Percentiles rank a stretch among this genome's conserved stretches.
These are phyloP conservation scores for Gavialis gangeticus DNA, from an alignment of 2,113 vertebrate species.

Conservation along the genomic window DNA sequence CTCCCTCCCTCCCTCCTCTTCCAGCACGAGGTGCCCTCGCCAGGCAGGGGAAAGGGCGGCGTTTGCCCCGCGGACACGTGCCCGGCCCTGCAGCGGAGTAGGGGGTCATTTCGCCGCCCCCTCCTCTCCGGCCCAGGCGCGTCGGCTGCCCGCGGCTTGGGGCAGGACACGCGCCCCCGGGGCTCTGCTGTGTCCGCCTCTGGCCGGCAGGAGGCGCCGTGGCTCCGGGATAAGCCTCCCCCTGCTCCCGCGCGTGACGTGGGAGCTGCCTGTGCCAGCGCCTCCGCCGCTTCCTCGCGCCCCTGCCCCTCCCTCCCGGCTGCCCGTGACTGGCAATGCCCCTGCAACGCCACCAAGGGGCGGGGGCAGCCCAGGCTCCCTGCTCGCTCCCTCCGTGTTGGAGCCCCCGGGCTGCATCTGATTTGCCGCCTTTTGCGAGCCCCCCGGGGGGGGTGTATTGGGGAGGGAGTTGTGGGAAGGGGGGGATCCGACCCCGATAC, in stretches of 20 bases:
- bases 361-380: neutral
- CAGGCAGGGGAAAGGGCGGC: too few relatives aligned
- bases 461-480: neutral
- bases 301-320: neutral
- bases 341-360: neutral
- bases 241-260: neutral
- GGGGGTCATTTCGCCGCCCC: neutral
- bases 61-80: neutral
- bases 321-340: neutral
- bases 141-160: neutral
- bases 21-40: too few relatives aligned
- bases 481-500: too few relatives aligned
- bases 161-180: neutral
- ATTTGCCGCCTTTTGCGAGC: constrained; percentile 61
- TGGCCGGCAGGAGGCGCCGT: constrained; percentile 55
- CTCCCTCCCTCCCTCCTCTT: too few relatives aligned
- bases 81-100: neutral
- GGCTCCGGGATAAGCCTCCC: constrained; percentile 40
- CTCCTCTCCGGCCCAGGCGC: too few relatives aligned
- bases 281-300: neutral
- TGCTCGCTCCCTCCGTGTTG: too few relatives aligned
- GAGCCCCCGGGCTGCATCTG: too few relatives aligned
- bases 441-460: constrained; percentile 49
- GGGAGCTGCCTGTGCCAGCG: constrained; percentile 8
- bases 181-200: neutral